Conservation (phyloP, 2,113 vertebrate species). For the Xenopus borealis region DNA sequence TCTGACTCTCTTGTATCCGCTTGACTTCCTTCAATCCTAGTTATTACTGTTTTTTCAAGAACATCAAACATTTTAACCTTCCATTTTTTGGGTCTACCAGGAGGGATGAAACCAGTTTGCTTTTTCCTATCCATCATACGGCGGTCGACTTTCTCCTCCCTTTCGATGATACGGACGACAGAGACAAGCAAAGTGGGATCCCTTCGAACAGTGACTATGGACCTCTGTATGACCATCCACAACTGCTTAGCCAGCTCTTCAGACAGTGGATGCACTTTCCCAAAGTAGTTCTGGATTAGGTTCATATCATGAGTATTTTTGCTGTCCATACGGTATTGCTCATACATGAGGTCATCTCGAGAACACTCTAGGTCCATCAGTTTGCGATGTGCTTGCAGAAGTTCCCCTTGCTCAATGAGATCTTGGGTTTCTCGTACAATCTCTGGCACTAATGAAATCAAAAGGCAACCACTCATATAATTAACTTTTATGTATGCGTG, state of each 20-base stretch:
- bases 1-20: constrained; percentile 86
- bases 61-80: constrained; percentile 89
- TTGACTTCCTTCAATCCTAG: constrained; percentile 88
- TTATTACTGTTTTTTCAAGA: constrained; percentile 84
- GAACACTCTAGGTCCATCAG: constrained; percentile 96
- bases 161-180: constrained; percentile 91
- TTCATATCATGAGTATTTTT: constrained; percentile 88
- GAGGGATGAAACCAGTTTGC: constrained; percentile 89
- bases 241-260: constrained; percentile 92
- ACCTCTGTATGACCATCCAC: constrained; percentile 93
- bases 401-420: constrained; percentile 83
- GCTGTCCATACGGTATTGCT: constrained; percentile 95
- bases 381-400: constrained; percentile 88
- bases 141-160: constrained; percentile 90
- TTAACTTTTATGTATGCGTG: too few relatives aligned
- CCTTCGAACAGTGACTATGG: constrained; percentile 84
- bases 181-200: constrained; percentile 95
- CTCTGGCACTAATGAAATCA: constrained; percentile 78
- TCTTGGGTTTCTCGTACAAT: constrained; percentile 86
- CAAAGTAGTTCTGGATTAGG: constrained; percentile 89
- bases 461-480: not conserved
- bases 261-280: constrained; percentile 83
- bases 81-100: constrained; percentile 90
- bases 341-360: constrained; percentile 92
- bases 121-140: constrained; percentile 90